Evolutionary conservation across 2,888 invertebrate genomes (phyloP), one percentile per base, ranked within the genome.

Genomic region (Cybosia mesomella): DNA sequence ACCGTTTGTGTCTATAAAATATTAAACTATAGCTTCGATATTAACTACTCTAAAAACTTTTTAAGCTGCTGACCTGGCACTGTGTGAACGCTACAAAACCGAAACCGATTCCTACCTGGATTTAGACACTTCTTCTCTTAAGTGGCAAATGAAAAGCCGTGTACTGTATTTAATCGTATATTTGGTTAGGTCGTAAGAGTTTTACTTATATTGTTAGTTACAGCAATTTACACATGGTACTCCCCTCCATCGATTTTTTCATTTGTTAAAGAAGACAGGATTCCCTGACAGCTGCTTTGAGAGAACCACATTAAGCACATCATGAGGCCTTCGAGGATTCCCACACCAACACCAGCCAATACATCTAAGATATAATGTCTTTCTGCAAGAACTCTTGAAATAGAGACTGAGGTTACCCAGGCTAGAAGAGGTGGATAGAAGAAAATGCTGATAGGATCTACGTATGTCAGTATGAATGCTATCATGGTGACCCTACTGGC

Each of bases 361-460:
- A 99, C 97, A 92, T 99, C 99, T 49, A 98, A 91, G 55, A 99
- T 91, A 87, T 98, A 97, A 92, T 99, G 99, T 68, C 99, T 96
- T 77, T 97, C 97, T 77, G 98, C 94, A 24, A 99, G 89, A 10
- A 99, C 93, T 77, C 99, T 95, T 3, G 99, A 98, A 0, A 98
- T 69, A 64, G 97, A 96, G 4, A 99, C 96, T 15, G 97, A 92
- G 0, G 95, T 87, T 0, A 96, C 96, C 99, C 99, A 99, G 0
- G 96, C 96, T 0, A 97, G 79, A 15, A 98, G 82, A 0, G 97
- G 96, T 28, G 96, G 96, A 73, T 95, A 92, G 74, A 96, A 96
- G 64, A 97, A 79, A 9, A 95, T 83, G 1, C 96, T 93, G 2
- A 97, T 80, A 0, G 97, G 96, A 88, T 96, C 96, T 28, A 97